Evolutionary conservation across 2,888 invertebrate genomes (phyloP), one percentile per base, ranked within the genome.

Genomic region (Brachyopa scutellaris): DNA sequence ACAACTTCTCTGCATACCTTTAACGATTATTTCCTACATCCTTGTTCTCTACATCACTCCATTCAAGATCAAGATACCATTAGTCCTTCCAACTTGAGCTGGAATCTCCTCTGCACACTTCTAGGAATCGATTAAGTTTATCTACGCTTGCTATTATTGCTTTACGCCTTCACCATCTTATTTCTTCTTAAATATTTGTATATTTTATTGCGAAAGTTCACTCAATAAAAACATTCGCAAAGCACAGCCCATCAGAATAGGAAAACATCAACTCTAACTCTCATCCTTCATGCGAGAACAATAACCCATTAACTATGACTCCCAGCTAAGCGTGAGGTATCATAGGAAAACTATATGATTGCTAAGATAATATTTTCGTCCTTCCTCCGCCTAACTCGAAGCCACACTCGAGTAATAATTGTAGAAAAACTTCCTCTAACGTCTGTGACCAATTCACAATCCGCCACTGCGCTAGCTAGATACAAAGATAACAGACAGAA

Each of bases 371-470:
- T 17, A 78, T 64, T 36, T 5, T 59, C 72, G 29, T 8, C 23
- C 17, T 5, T 59, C 72, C 36, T 8, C 23, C 17, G 9, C 2
- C 26, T 3, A 26, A 5, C 3, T 26, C 26, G 26, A 26, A 31
- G 26, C 15, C 33, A 33, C 29, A 26, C 62, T 53, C 36, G 29
- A 26, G 40, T 9, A 31, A 82, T 82, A 82, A 82, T 82, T 77
- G 66, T 55, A 62, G 38, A 59, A 72, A 77, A 82, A 82, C 82
- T 70, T 70, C 53, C 40, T 45, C 21, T 6, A 77, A 49, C 61
- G 70, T 77, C 77, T 82, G 82, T 72, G 59, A 76, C 76, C 64
- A 70, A 80, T 80, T 64, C 62, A n/a, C 29, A 40, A 80, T 67
- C 29, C 33, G 55, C 23, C 23, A 21, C 23, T 38, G 15, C 40